Conservation (phyloP, 2,113 vertebrate genomes). For the Brachypodius melanocephalos region DNA sequence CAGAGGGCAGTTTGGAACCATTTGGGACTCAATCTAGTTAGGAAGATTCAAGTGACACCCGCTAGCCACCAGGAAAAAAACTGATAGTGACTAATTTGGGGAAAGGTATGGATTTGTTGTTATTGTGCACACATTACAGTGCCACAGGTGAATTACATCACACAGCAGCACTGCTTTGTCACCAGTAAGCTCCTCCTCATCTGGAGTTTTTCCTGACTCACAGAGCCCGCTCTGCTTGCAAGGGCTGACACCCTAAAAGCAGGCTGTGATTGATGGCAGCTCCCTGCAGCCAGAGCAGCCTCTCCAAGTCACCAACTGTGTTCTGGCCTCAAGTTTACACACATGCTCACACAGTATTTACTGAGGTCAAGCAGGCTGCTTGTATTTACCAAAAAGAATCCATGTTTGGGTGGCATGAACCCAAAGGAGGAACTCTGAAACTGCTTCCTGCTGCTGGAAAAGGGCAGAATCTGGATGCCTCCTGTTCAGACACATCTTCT, state of each 20-base stretch:
- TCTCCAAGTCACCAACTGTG: background rate
- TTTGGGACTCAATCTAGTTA: background rate
- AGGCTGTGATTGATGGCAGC: background rate
- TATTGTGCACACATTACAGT: background rate
- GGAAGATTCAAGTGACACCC: background rate
- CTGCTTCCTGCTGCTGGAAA: background rate
- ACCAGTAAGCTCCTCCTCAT: background rate
- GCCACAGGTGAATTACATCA: background rate
- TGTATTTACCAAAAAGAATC: background rate
- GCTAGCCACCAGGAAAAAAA: background rate
- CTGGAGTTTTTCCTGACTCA: background rate
- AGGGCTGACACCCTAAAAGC: background rate
- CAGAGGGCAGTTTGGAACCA: background rate
- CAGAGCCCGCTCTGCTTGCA: background rate
- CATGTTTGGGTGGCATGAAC: background rate
- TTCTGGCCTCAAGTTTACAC: rapidly evolving
- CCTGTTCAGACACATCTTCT: rapidly evolving
- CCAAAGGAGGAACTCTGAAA: background rate
- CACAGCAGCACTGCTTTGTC: background rate
- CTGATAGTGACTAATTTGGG: background rate
- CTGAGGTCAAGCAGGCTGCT: background rate
- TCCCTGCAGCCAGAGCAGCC: background rate
- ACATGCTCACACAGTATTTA: background rate
- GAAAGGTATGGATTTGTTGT: background rate
- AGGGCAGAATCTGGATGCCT: background rate